These are phyloP conservation scores for Caenorhabditis auriculariae DNA, from an alignment of 2,888 invertebrate species.

Conservation along the genomic window DNA sequence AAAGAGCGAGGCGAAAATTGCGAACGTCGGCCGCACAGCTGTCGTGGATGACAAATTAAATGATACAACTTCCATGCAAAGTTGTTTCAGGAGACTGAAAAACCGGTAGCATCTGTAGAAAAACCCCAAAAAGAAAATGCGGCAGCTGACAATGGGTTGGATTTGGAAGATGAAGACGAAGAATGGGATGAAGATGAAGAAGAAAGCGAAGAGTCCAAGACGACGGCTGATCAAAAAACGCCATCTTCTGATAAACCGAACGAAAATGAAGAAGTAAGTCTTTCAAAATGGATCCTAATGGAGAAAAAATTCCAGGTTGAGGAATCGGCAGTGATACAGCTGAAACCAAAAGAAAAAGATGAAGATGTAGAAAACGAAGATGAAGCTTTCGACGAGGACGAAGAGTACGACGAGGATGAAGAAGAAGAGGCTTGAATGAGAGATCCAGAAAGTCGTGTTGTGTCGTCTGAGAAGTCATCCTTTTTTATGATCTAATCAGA, in stretches of 20 bases:
- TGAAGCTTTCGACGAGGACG: slow-evolving; percentile 22
- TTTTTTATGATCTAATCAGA: no score
- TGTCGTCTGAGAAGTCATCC: no score
- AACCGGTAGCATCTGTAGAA: background rate
- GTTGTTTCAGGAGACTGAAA: no score
- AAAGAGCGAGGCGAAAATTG: background rate
- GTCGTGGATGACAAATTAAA: background rate
- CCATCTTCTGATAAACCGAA: background rate
- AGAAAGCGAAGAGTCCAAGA: slow-evolving; percentile 4
- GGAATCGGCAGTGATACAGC: background rate
- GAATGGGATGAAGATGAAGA: slow-evolving; percentile 10
- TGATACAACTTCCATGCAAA: no score
- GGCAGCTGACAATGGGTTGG: slow-evolving; percentile 10
- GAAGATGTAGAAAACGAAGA: slow-evolving; percentile 29
- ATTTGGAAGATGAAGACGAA: slow-evolving; percentile 12
- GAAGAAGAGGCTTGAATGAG: slow-evolving; percentile 18
- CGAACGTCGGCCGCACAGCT: background rate
- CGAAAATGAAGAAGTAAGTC: background rate
- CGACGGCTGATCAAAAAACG: background rate
- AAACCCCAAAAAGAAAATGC: background rate
- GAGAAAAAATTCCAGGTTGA: slow-evolving; percentile 7
- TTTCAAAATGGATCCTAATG: background rate
- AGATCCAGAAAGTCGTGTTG: slow-evolving; percentile 10
- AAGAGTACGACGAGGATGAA: slow-evolving; percentile 16
- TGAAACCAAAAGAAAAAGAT: slow-evolving; percentile 19